phyloP scores from a whole-genome alignment of 2,888 invertebrate genomes.

The Diplazon laetatorius region DNA sequence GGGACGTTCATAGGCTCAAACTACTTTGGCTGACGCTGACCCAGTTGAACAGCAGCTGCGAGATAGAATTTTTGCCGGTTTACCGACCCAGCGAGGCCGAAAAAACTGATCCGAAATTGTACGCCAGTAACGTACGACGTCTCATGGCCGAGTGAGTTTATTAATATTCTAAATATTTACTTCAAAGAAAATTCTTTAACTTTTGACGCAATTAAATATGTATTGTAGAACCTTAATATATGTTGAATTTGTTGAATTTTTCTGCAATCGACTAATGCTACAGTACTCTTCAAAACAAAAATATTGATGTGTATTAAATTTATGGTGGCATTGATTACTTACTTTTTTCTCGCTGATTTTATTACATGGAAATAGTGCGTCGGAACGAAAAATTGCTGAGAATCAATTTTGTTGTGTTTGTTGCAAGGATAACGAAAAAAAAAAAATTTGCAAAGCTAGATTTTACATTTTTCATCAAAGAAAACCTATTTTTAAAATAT shows the following conservation, averaged over 20 bases:
- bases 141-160: conserved; percentile 94
- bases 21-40: conserved; percentile 94
- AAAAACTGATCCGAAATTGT: conserved; percentile 92
- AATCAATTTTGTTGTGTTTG: too few relatives aligned
- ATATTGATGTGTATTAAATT: too few relatives aligned
- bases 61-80: conserved; percentile 96
- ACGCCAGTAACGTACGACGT: conserved; percentile 93
- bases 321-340: too few relatives aligned
- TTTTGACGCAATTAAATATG: too few relatives aligned
- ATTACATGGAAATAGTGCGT: conserved; percentile 5
- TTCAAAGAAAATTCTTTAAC: too few relatives aligned
- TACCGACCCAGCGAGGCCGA: conserved; percentile 95
- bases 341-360: not conserved
- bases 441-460: too few relatives aligned
- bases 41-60: conserved; percentile 93
- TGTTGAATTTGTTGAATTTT: conserved; percentile 5
- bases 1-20: conserved; percentile 85
- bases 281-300: too few relatives aligned
- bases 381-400: too few relatives aligned
- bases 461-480: not conserved
- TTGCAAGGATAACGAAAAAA: too few relatives aligned
- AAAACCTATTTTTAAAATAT: not conserved
- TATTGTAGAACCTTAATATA: too few relatives aligned
- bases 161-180: too few relatives aligned
- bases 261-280: conserved; percentile 8